phyloP scores from a whole-genome alignment of 1,140 invertebrate genomes.

The Chelonus insularis region DNA sequence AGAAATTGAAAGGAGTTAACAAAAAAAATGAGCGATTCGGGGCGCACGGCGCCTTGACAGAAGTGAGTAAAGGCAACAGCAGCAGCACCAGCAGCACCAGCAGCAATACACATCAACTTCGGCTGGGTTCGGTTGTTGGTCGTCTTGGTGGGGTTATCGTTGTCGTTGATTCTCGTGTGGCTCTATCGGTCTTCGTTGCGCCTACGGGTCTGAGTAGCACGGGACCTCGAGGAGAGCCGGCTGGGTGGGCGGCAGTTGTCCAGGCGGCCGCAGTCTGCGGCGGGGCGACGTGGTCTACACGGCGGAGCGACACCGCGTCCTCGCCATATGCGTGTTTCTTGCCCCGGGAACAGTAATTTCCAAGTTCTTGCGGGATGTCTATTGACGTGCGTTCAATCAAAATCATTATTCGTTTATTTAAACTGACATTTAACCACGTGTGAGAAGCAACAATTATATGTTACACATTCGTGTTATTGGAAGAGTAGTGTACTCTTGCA shows the following conservation, averaged over 20 bases:
- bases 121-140: conserved; percentile 1
- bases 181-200: conserved; percentile 6
- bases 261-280: conserved; percentile 47
- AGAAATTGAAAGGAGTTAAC: too few relatives aligned
- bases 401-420: too few relatives aligned
- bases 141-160: neutral
- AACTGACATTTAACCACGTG: too few relatives aligned
- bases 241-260: conserved; percentile 54
- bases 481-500: neutral
- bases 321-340: conserved; percentile 32
- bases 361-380: neutral
- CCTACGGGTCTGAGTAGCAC: neutral
- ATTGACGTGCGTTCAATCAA: neutral
- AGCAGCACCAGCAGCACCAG: too few relatives aligned
- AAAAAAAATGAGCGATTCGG: too few relatives aligned
- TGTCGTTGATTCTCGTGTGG: neutral
- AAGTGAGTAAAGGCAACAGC: neutral
- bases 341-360: neutral
- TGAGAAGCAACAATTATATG: too few relatives aligned
- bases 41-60: too few relatives aligned
- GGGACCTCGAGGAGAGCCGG: conserved; percentile 31
- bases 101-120: too few relatives aligned
- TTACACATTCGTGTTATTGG: neutral
- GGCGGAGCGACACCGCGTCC: conserved; percentile 46
- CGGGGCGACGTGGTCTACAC: conserved; percentile 50